These are phyloP conservation scores for Pantelozetes paolii DNA, from an alignment of 2,888 invertebrate genomes.

Conservation along the genomic window DNA sequence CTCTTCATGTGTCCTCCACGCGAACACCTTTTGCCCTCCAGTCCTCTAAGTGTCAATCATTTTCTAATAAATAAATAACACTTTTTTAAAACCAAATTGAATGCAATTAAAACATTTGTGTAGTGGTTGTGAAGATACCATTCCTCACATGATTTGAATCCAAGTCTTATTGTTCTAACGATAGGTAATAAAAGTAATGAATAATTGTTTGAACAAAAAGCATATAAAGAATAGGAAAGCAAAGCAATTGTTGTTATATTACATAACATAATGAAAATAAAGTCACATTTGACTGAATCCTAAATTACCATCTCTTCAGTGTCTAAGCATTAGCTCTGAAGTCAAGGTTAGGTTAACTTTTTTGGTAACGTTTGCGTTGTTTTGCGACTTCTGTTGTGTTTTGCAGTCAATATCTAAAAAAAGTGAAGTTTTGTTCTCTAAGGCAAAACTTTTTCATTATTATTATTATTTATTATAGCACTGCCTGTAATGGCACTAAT, in stretches of 20 bases:
- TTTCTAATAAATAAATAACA: neutral
- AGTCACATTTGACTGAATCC: constrained; percentile 18
- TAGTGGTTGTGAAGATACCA: neutral
- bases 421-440: neutral
- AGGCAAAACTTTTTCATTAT: neutral
- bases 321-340: constrained; percentile 6
- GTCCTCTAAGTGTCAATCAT: neutral
- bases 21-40: constrained; percentile 32
- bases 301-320: constrained; percentile 27
- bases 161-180: neutral
- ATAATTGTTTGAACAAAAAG: neutral
- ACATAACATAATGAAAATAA: constrained; percentile 17
- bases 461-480: neutral
- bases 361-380: neutral
- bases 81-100: too few species aligned
- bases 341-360: constrained; percentile 25
- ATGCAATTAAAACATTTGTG: neutral
- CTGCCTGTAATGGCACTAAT: constrained; percentile 3
- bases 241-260: constrained; percentile 32
- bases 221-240: constrained; percentile 1
- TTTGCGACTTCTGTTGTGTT: neutral
- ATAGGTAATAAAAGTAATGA: neutral
- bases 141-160: neutral
- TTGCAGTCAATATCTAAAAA: constrained; percentile 4
- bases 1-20: constrained; percentile 13